These are phyloP conservation scores for Proctacanthus coquilletti DNA, from an alignment of 1,140 invertebrate genomes.

Conservation along the genomic window DNA sequence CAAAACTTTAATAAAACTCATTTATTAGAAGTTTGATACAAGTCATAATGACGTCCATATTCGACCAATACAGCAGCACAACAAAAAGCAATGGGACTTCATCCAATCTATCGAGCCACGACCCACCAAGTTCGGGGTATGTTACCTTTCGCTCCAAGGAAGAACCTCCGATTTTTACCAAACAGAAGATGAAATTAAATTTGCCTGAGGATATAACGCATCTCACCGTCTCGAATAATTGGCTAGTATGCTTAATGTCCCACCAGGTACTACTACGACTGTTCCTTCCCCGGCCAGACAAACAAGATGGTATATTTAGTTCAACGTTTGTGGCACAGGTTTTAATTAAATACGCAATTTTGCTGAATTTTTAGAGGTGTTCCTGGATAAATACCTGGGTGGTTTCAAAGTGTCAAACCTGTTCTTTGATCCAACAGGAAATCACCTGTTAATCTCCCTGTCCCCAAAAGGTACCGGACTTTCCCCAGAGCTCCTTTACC, in stretches of 20 bases:
- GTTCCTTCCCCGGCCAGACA: constrained; percentile 62
- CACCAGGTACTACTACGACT: constrained; percentile 68
- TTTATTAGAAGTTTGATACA: too few relatives aligned
- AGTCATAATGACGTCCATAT: too few relatives aligned
- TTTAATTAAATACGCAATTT: background rate
- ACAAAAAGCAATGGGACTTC: too few relatives aligned
- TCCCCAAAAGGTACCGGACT: constrained; percentile 42
- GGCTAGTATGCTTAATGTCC: constrained; percentile 67
- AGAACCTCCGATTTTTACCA: constrained; percentile 60
- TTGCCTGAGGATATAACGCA: constrained; percentile 64
- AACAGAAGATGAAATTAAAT: constrained; percentile 60
- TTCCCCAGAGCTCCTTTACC: constrained; percentile 61
- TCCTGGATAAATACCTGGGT: constrained; percentile 39
- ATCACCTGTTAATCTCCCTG: constrained; percentile 67
- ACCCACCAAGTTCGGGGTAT: constrained; percentile 39
- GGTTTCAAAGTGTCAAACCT: constrained; percentile 50
- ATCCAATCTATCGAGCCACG: too few relatives aligned
- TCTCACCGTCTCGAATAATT: constrained; percentile 65
- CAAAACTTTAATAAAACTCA: too few relatives aligned
- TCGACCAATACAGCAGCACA: too few relatives aligned
- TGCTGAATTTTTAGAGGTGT: constrained; percentile 35
- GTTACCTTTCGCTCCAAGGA: constrained; percentile 52
- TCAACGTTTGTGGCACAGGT: background rate
- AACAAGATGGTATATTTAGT: constrained; percentile 60
- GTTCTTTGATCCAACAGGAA: constrained; percentile 74